A percentile compares a stretch with the other conserved stretches of the same genome.
Conservation (phyloP, 2,113 vertebrate genomes). For the Talpa occidentalis region DNA sequence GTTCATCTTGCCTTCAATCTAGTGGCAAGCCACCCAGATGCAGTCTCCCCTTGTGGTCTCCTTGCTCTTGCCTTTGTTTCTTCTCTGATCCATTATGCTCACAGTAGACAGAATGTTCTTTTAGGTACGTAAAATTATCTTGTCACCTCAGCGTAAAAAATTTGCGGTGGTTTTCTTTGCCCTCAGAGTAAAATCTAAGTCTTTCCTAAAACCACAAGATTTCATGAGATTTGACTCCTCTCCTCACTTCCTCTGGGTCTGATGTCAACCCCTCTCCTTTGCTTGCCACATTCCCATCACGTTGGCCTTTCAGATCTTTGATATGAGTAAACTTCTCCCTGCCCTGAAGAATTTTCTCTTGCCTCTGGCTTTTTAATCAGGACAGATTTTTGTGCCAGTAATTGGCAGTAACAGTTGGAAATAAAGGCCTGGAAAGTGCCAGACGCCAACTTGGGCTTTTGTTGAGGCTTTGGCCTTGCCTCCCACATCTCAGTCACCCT, state of each 20-base stretch:
- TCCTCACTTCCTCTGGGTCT: too few relatives aligned
- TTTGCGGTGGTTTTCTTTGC: background rate
- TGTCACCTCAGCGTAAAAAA: background rate
- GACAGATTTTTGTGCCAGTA: background rate
- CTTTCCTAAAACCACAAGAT: background rate
- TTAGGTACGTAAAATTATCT: background rate
- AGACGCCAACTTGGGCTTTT: background rate
- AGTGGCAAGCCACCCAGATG: background rate
- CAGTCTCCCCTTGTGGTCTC: rapidly evolving
- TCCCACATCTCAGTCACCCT: background rate
- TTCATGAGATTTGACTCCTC: too few relatives aligned
- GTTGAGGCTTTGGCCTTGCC: background rate
- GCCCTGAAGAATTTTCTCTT: background rate
- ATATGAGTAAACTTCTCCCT: background rate
- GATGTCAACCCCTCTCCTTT: background rate
- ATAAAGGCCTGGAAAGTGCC: background rate
- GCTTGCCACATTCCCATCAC: background rate
- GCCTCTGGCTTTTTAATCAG: background rate
- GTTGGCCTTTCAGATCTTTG: background rate
- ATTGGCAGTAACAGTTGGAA: background rate
- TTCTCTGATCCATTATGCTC: background rate
- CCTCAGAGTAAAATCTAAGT: background rate
- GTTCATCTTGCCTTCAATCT: background rate
- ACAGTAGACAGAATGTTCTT: background rate
- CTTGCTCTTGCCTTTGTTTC: background rate